Percentiles rank a stretch among this genome's conserved stretches.
Evolutionary conservation across 2,888 invertebrate species (phyloP).

Genomic region (Aricia artaxerxes): DNA sequence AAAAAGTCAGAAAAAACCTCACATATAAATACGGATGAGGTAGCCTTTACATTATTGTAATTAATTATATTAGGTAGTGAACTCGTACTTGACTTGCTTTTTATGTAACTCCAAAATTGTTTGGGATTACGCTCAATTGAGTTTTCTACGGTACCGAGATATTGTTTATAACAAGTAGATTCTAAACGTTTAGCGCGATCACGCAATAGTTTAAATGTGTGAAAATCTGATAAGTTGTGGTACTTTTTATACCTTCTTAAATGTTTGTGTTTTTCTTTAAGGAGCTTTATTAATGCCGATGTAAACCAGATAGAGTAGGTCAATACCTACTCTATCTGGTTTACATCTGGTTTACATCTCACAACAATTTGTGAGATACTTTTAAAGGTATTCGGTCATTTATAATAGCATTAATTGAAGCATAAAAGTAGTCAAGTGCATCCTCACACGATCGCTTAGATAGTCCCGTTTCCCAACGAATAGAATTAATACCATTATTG

Average conservation of each 20-base stretch:
- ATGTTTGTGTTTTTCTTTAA: not conserved
- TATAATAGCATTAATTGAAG: not conserved
- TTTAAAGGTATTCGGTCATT: not conserved
- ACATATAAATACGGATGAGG: too few relatives aligned
- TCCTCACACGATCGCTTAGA: not conserved
- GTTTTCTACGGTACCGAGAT: not conserved
- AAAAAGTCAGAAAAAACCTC: too few relatives aligned
- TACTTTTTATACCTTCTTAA: not conserved
- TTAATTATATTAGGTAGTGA: too few relatives aligned
- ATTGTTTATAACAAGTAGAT: not conserved
- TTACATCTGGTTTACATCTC: too few relatives aligned
- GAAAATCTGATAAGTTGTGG: not conserved
- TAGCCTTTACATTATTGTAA: too few relatives aligned
- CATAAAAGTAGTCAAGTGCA: not conserved
- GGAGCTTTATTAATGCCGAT: not conserved
- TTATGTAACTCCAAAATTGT: not conserved
- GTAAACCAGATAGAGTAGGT: not conserved
- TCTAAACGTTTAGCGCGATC: not conserved
- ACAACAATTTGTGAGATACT: too few relatives aligned
- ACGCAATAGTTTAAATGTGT: not conserved
- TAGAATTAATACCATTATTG: not conserved
- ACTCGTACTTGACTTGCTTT: not conserved
- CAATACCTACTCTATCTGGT: too few relatives aligned
- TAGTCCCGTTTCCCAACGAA: not conserved
- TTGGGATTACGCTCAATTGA: not conserved